Conservation (phyloP, 2,888 invertebrate species). For the Plebejus melissa region DNA sequence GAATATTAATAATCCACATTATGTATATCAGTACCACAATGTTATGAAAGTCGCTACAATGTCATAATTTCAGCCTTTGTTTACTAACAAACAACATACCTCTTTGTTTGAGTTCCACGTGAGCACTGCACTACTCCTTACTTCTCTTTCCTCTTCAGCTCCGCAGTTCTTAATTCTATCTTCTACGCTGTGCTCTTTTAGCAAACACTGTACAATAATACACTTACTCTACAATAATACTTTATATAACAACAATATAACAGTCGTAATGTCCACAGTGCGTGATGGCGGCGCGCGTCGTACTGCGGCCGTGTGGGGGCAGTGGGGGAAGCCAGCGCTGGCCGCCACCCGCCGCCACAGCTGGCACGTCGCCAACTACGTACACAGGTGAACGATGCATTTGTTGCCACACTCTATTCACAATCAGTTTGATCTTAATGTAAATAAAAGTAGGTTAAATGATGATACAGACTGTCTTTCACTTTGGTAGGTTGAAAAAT, state of each 20-base stretch:
- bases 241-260: not conserved
- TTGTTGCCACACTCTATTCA: not conserved
- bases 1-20: not conserved
- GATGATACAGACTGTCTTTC: too few relatives aligned
- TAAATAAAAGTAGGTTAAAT: too few relatives aligned
- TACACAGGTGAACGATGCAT: conserved; percentile 41
- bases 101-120: not conserved
- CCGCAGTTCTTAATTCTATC: not conserved
- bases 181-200: not conserved
- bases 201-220: not conserved
- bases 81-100: not conserved
- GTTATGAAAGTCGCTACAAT: not conserved
- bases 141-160: not conserved
- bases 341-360: conserved; percentile 52
- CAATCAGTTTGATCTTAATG: too few relatives aligned
- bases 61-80: not conserved
- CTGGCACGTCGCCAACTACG: conserved; percentile 78
- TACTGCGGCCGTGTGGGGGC: not conserved
- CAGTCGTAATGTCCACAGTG: not conserved
- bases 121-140: not conserved
- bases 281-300: not conserved
- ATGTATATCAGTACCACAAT: not conserved
- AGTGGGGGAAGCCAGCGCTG: conserved; percentile 48
- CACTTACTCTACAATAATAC: too few relatives aligned
- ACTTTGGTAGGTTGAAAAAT: too few relatives aligned